phyloP scores from a whole-genome alignment of 2,888 invertebrate species.

The Yponomeuta plumbellus region DNA sequence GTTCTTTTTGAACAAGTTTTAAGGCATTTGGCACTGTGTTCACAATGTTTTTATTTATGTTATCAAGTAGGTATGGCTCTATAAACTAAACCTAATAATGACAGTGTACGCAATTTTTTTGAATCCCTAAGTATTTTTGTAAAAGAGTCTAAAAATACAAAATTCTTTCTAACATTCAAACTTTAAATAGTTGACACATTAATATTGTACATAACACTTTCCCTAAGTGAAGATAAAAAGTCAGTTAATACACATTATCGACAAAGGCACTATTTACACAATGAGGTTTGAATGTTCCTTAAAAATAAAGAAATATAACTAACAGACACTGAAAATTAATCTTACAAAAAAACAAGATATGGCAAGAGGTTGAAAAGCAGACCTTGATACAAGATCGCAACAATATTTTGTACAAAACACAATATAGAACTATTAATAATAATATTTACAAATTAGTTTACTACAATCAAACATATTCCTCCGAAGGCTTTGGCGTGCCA shows the following conservation, averaged over 20 bases:
- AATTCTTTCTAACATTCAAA: conserved; percentile 6
- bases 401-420: conserved; percentile 51
- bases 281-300: conserved; percentile 32
- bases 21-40: conserved; percentile 73
- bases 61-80: conserved; percentile 48
- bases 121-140: background rate
- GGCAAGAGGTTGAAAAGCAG: conserved; percentile 62
- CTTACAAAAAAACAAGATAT: conserved; percentile 49
- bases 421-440: conserved; percentile 21
- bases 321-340: conserved; percentile 22
- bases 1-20: conserved; percentile 62
- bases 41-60: conserved; percentile 43
- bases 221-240: background rate
- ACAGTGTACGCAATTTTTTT: background rate
- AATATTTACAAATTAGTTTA: conserved; percentile 17
- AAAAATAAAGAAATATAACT: conserved; percentile 17
- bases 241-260: conserved; percentile 21
- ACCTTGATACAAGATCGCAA: conserved; percentile 74
- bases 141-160: background rate
- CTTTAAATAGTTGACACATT: background rate
- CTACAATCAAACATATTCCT: conserved; percentile 86
- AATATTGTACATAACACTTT: conserved; percentile 4
- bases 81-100: conserved; percentile 24
- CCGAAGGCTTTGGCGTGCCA: conserved; percentile 89
- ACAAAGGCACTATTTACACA: conserved; percentile 38